A percentile compares a stretch with the other conserved stretches of the same genome.
phyloP scores from a whole-genome alignment of 2,113 vertebrate genomes.

The Sinocyclocheilus rhinocerous region DNA sequence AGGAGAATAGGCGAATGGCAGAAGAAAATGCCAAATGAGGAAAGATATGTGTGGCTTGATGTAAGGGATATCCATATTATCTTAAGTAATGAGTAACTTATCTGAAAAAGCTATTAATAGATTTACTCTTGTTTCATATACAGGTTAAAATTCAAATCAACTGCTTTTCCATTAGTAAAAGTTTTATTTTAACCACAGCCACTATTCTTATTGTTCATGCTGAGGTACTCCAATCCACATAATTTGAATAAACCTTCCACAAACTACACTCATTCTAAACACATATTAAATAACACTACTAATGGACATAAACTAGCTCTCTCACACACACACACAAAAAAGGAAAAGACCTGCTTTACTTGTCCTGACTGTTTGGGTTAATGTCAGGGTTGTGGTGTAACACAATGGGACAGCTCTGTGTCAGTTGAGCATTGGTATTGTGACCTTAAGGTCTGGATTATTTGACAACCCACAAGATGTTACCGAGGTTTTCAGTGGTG shows the following conservation, averaged over 20 bases:
- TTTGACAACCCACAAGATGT: background rate
- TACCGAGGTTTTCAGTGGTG: constrained; percentile 77
- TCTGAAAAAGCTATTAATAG: background rate
- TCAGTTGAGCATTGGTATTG: background rate
- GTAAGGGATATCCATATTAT: background rate
- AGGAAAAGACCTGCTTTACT: background rate
- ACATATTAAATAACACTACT: constrained; percentile 21
- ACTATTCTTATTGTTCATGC: background rate
- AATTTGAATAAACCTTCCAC: background rate
- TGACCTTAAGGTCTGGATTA: background rate
- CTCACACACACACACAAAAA: background rate
- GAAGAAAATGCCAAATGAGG: background rate
- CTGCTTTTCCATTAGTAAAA: background rate
- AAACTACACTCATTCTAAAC: background rate
- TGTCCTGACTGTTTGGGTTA: background rate
- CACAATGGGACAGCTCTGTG: background rate
- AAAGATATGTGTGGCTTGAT: background rate
- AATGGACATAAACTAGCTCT: background rate
- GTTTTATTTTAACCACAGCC: background rate
- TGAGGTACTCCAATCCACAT: background rate
- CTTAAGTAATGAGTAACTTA: background rate
- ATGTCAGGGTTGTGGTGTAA: background rate
- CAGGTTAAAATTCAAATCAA: background rate
- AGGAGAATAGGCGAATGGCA: constrained; percentile 4
- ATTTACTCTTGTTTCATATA: background rate